These are phyloP conservation scores for Aphidius colemani DNA, from an alignment of 2,888 invertebrate species.

Conservation along the genomic window DNA sequence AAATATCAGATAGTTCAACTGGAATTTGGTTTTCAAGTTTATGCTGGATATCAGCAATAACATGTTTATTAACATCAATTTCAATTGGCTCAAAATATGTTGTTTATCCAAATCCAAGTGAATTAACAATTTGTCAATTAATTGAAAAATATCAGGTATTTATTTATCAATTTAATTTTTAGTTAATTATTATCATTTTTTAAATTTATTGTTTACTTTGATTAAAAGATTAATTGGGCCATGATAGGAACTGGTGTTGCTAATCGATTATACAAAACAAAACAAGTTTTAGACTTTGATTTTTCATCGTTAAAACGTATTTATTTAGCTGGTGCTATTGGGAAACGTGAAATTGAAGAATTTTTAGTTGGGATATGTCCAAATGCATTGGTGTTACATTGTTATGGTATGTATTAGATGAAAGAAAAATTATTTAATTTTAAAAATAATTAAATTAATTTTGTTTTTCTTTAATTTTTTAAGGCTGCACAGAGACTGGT, in stretches of 20 bases:
- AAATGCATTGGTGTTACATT: conserved; percentile 28
- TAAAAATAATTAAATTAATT: not conserved
- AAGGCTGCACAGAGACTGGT: conserved; percentile 30
- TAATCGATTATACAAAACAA: conserved; percentile 33
- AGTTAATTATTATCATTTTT: not conserved
- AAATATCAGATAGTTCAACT: not conserved
- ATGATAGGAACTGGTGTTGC: conserved; percentile 38
- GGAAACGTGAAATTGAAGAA: conserved; percentile 33
- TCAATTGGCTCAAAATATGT: conserved; percentile 30
- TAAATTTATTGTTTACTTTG: no score
- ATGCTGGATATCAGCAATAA: conserved; percentile 49
- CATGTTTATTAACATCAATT: conserved; percentile 35
- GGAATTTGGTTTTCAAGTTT: conserved; percentile 43
- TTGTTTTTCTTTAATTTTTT: conserved; percentile 13
- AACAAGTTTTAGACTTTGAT: conserved; percentile 34
- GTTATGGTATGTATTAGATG: conserved; percentile 37
- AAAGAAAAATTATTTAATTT: conserved; percentile 1
- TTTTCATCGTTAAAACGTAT: conserved; percentile 34
- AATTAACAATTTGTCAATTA: conserved; percentile 39
- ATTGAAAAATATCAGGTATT: conserved; percentile 51
- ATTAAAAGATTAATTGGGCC: conserved; percentile 37
- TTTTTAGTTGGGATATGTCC: conserved; percentile 30
- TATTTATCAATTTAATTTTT: not conserved
- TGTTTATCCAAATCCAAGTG: conserved; percentile 40
- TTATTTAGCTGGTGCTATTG: conserved; percentile 34